Conservation (phyloP, 2,797 vertebrate genomes). For the Craterocephalus amniculus region DNA sequence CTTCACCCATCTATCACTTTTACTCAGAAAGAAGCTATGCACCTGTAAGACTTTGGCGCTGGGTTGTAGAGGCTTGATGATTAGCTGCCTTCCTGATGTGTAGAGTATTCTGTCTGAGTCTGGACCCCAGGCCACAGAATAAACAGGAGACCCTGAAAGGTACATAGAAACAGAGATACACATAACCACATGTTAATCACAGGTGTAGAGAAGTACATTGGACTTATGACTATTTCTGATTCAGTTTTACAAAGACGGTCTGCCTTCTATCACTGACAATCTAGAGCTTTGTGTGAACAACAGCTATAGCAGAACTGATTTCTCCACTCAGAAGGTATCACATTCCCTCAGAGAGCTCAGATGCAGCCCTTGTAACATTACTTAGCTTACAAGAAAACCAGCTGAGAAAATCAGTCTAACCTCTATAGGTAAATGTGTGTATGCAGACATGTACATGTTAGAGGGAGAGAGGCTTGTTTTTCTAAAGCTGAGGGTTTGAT, state of each 20-base stretch:
- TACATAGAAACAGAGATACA: conserved; percentile 27
- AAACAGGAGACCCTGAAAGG: conserved; percentile 89
- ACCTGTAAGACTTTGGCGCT: conserved; percentile 94
- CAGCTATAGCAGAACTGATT: conserved; percentile 33
- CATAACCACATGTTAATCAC: conserved; percentile 6
- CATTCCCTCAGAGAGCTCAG: conserved; percentile 49
- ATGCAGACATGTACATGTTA: conserved; percentile 10
- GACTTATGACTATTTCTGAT: conserved; percentile 4
- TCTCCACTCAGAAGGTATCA: conserved; percentile 40
- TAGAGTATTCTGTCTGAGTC: conserved; percentile 94
- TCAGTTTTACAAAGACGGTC: not conserved
- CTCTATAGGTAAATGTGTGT: conserved; percentile 30
- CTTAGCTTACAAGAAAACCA: conserved; percentile 60
- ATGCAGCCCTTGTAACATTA: conserved; percentile 56
- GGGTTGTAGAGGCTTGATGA: conserved; percentile 96
- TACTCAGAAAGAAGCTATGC: conserved; percentile 29
- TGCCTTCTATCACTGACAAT: conserved; percentile 6
- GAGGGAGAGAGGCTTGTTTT: conserved; percentile 16
- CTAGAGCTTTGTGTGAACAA: conserved; percentile 20
- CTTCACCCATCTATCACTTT: not conserved
- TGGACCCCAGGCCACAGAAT: conserved; percentile 94
- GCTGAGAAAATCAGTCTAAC: conserved; percentile 65
- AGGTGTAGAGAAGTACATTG: conserved; percentile 4
- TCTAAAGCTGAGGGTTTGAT: not conserved
- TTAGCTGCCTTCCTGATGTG: conserved; percentile 91